Evolutionary conservation across 2,797 vertebrate species (phyloP), one percentile per base, ranked within the genome.

Genomic region (Spinibarbus caldwelli): DNA sequence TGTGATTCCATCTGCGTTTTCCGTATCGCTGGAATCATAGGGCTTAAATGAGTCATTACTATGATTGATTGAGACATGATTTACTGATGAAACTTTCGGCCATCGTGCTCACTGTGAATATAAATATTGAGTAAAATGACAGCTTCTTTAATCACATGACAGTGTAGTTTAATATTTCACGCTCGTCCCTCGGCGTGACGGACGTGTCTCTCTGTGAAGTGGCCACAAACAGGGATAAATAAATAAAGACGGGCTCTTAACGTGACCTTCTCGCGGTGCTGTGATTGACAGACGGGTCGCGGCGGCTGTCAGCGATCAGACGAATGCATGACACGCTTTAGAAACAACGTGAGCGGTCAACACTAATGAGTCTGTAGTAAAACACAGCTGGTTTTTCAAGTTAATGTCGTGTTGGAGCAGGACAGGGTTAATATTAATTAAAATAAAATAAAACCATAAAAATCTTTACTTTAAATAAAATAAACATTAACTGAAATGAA

Each of bases 241-340:
- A 89, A 90, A 86, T 87, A 85, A 89, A 87, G 85, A 84, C 14
- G 82, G 68, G 64, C 80, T 87, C 57, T 86, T 87, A 86, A 57
- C 36, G 70, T 91, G 89, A 90, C 91, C 90, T 89, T 90, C 86
- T 90, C 83, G 83, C 7, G 86, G 88, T 82, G 88, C 90, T 83
- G 70, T 87, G 88, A 90, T 78, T 88, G 90, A 90, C 90, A 85
- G 82, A n/a, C n/a, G n/a, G n/a, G n/a, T n/a, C n/a, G n/a, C n/a
- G n/a, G n/a, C n/a, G n/a, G n/a, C n/a, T n/a, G n/a, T n/a, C n/a
- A n/a, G n/a, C n/a, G n/a, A n/a, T n/a, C n/a, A n/a, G n/a, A n/a
- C n/a, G n/a, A n/a, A n/a, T n/a, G n/a, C n/a, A n/a, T n/a, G n/a
- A n/a, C n/a, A 67, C 78, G 17, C 45, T 7, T 57, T 21, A 77